Conservation (phyloP, 1,140 invertebrate genomes). For the Macrobrachium nipponense region DNA sequence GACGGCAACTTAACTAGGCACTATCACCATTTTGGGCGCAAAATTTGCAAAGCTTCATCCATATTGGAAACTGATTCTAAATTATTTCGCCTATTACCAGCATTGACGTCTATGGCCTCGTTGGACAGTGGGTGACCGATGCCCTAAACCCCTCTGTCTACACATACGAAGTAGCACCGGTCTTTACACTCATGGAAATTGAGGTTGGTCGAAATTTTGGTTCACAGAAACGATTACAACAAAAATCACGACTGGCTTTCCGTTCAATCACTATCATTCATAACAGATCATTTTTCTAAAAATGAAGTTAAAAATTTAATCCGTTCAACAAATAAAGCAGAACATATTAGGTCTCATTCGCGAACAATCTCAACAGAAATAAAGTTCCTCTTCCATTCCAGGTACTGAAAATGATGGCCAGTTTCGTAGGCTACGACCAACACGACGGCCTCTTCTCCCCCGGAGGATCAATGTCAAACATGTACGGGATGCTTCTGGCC, state of each 20-base stretch:
- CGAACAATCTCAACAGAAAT: background rate
- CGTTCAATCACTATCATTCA: background rate
- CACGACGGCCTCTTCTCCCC: slow-evolving; percentile 95
- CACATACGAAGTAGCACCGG: slow-evolving; percentile 91
- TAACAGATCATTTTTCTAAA: no score
- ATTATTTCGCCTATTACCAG: slow-evolving; percentile 68
- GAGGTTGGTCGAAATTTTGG: slow-evolving; percentile 65
- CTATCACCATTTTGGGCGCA: no score
- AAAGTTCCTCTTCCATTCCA: background rate
- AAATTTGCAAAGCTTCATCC: no score
- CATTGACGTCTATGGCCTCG: slow-evolving; percentile 86
- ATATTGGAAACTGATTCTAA: no score
- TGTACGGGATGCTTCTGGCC: slow-evolving; percentile 93
- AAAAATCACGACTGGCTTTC: background rate
- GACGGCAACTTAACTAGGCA: no score
- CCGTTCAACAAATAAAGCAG: background rate
- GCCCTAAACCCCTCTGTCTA: slow-evolving; percentile 89
- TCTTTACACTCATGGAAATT: slow-evolving; percentile 87
- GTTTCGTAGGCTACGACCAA: slow-evolving; percentile 84
- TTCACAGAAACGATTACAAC: background rate
- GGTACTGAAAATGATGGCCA: slow-evolving; percentile 84
- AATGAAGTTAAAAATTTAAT: no score
- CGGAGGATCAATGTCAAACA: slow-evolving; percentile 94
- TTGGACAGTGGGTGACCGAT: slow-evolving; percentile 87
- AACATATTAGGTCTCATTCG: background rate